phyloP scores from a whole-genome alignment of 1,140 invertebrate genomes.

The Ooceraea biroi region DNA sequence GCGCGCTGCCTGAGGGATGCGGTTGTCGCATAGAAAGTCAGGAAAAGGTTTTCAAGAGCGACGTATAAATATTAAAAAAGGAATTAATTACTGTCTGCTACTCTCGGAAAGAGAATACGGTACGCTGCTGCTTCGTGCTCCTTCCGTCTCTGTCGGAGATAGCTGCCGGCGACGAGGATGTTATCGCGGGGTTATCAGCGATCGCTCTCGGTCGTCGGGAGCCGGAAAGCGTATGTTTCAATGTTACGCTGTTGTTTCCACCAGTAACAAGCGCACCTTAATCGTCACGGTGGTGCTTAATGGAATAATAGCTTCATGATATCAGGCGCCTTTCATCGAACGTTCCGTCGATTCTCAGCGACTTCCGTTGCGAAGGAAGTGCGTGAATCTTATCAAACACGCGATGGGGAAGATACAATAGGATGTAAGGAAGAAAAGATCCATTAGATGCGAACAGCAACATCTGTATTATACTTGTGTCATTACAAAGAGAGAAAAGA shows the following conservation, averaged over 20 bases:
- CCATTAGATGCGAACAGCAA: too few species aligned
- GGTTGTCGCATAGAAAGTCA: conserved; percentile 50
- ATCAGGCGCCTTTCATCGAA: conserved; percentile 16
- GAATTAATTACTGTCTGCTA: conserved; percentile 45
- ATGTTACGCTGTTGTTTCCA: conserved; percentile 30
- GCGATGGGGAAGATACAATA: neutral
- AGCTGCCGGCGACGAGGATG: conserved; percentile 27
- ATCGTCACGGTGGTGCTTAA: conserved; percentile 22
- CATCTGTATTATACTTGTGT: too few species aligned
- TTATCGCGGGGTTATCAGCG: conserved; percentile 48
- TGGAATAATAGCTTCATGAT: conserved; percentile 32
- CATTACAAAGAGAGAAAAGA: too few species aligned
- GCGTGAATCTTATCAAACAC: neutral
- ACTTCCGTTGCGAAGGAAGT: conserved; percentile 16
- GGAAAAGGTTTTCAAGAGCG: conserved; percentile 50
- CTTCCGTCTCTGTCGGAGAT: conserved; percentile 1
- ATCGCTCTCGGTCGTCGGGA: conserved; percentile 44
- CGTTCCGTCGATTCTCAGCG: neutral
- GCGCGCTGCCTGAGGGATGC: neutral
- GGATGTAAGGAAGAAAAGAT: too few species aligned
- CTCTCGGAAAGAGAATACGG: neutral
- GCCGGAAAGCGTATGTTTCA: neutral
- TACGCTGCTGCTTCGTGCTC: neutral
- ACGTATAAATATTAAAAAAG: conserved; percentile 56
- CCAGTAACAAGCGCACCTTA: conserved; percentile 32